Base-by-base conservation (phyloP, 2,888 invertebrate species). In the Lasioglossum oenotherae region DNA sequence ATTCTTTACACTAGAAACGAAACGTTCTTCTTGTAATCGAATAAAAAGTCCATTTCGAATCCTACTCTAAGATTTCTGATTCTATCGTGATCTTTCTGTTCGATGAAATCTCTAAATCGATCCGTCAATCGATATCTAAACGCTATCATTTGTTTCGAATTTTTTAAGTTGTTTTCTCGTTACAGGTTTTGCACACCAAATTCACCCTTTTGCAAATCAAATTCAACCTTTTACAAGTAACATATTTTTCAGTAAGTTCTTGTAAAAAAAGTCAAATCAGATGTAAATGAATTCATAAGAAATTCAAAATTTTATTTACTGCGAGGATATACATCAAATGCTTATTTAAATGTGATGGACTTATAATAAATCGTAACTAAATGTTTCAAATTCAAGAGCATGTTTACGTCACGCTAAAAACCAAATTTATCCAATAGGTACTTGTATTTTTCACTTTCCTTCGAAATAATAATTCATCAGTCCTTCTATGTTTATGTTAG, bases 21-120 rank as follows among this genome's bases (percentile, higher is more conserved):
- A 46, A 73, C 46, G 44, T 53, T 53, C 74, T 46, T 64, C 85
- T 85, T 85, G 85, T 85, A 85, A 85, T 44, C 53, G 80, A 85
- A 85, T 85, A 85, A 85, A 84, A 85, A 84, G 49, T 53, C 67
- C 19, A 84, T 78, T 57, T 84, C 31, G 41, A 85, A 85, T 74
- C 69, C 31, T n/a, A 73, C 14, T 19, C 35, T 35, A 35, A 64
- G 35, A 19, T 49, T 80, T 79, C 10, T 83, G 46, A 78, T 74
- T 84, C 44, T 57, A 74, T 46, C 3, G n/a, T 73, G 49, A 44
- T 44, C 31, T 78, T 12, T 75, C 23, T 23, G 57, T 57, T 53
- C 27, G 57, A 71, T 12, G 53, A 74, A 82, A 82, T 78, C 78
- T 78, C 82, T 19, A 76, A 67, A 75, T 73, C 53, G 44, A 8